A percentile compares a stretch with the other conserved stretches of the same genome.
These are phyloP conservation scores for Gouania willdenowi DNA, from an alignment of 2,797 vertebrate genomes.

Conservation along the genomic window DNA sequence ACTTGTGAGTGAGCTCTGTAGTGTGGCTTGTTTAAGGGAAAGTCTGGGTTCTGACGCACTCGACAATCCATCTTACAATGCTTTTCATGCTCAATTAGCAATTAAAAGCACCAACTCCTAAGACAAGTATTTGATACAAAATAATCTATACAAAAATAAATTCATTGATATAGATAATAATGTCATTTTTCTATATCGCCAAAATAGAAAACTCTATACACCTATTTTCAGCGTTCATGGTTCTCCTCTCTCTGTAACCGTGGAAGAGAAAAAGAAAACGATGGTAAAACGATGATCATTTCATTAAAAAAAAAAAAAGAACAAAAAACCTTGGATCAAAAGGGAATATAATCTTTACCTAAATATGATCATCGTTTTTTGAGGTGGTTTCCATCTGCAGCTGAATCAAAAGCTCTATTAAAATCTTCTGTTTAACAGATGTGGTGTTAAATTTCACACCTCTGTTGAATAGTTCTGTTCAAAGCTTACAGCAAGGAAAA, in stretches of 20 bases:
- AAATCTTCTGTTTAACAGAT: slow-evolving; percentile 40
- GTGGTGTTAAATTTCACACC: slow-evolving; percentile 68
- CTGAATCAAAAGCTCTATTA: slow-evolving; percentile 70
- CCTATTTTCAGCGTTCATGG: not conserved
- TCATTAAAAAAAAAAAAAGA: not conserved
- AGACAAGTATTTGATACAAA: too few species aligned
- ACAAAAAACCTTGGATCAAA: slow-evolving; percentile 29
- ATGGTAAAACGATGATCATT: too few species aligned
- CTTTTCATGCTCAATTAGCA: too few species aligned
- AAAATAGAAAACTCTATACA: slow-evolving; percentile 8
- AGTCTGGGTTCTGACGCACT: too few species aligned
- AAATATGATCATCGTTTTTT: slow-evolving; percentile 63
- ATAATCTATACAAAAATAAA: too few species aligned
- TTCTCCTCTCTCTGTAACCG: not conserved
- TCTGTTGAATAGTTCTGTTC: slow-evolving; percentile 64
- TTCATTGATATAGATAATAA: too few species aligned
- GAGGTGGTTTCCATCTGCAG: slow-evolving; percentile 42
- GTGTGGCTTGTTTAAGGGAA: too few species aligned
- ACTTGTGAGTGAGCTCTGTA: too few species aligned
- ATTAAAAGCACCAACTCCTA: too few species aligned
- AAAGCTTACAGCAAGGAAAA: slow-evolving; percentile 30
- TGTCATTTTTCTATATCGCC: too few species aligned
- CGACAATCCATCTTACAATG: too few species aligned
- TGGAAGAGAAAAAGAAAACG: not conserved
- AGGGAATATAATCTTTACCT: slow-evolving; percentile 57